Conservation (phyloP, 2,113 vertebrate genomes). For the Cheirogaleus medius region DNA sequence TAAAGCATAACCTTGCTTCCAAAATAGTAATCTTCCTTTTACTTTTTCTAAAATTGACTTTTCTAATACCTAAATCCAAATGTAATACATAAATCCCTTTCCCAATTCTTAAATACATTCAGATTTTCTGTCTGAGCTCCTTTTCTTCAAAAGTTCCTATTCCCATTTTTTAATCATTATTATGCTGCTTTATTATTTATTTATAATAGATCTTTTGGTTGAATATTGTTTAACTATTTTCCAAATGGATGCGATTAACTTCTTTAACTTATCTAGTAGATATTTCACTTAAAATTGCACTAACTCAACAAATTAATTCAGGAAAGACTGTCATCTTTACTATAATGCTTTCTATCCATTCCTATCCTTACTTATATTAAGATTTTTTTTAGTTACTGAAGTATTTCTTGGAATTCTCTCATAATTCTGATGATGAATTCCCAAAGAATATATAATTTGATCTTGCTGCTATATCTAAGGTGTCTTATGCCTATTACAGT, state of each 20-base stretch:
- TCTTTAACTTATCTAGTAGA: conserved; percentile 17
- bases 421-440: background rate
- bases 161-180: conserved; percentile 40
- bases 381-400: background rate
- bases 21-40: background rate
- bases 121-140: background rate
- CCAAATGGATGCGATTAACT: background rate
- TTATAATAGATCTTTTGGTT: background rate
- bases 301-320: background rate
- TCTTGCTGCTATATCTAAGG: background rate
- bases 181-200: conserved; percentile 38
- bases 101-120: background rate
- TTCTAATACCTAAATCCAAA: conserved; percentile 20
- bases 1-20: background rate
- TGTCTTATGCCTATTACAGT: background rate
- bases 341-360: background rate
- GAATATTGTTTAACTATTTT: conserved; percentile 15
- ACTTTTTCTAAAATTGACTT: background rate
- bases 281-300: background rate
- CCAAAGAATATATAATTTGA: background rate
- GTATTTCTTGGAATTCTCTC: background rate
- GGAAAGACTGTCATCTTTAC: background rate
- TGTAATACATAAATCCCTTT: background rate
- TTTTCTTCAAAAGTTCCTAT: background rate
- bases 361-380: background rate